Percentiles rank a stretch among this genome's conserved stretches.
These are phyloP conservation scores for Malurus alboscapulatus DNA, from an alignment of 2,113 vertebrate species.

Conservation along the genomic window DNA sequence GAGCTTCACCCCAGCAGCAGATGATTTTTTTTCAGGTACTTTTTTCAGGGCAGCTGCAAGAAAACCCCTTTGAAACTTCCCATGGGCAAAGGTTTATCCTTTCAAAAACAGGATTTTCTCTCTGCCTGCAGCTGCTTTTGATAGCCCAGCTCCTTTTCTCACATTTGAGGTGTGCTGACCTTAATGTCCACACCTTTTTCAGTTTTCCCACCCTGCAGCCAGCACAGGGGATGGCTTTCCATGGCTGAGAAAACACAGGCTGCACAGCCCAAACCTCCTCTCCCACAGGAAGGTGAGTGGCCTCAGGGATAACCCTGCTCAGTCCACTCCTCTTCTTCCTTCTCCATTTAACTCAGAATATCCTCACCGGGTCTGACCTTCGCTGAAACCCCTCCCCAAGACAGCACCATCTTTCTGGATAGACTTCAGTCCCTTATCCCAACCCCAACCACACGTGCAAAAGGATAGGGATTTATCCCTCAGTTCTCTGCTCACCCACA, in stretches of 20 bases:
- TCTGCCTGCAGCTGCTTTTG: neutral
- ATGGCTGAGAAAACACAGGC: neutral
- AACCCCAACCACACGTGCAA: rapidly evolving
- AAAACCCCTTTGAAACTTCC: neutral
- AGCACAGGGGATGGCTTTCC: neutral
- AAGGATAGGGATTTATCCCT: neutral
- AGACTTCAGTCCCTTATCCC: neutral
- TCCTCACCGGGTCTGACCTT: no score
- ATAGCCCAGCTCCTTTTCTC: neutral
- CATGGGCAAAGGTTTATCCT: neutral
- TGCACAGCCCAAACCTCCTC: neutral
- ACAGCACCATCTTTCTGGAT: neutral
- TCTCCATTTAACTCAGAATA: neutral
- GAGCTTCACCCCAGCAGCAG: neutral
- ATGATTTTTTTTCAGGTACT: rapidly evolving
- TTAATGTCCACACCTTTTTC: neutral
- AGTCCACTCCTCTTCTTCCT: neutral
- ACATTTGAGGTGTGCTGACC: neutral
- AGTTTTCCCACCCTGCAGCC: neutral
- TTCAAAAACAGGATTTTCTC: rapidly evolving
- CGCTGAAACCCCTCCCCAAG: rapidly evolving
- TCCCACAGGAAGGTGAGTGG: neutral
- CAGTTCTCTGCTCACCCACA: rapidly evolving
- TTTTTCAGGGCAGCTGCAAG: neutral
- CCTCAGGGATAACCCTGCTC: neutral